Percentiles rank a stretch among this genome's conserved stretches.
These are phyloP conservation scores for Myopa tessellatipennis DNA, from an alignment of 2,888 invertebrate species.

Conservation along the genomic window DNA sequence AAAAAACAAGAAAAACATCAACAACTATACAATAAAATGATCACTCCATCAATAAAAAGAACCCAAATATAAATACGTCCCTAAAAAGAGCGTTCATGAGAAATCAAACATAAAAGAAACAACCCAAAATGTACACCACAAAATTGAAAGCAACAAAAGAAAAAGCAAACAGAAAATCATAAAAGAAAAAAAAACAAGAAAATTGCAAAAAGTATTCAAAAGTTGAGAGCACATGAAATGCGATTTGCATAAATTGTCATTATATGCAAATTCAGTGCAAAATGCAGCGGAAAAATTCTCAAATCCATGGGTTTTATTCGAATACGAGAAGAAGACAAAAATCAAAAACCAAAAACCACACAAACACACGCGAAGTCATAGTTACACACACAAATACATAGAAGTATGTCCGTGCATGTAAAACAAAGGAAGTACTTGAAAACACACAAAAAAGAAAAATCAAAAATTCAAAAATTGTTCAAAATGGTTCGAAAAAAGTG, in stretches of 20 bases:
- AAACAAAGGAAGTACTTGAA: background rate
- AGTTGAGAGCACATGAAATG: slow-evolving; percentile 47
- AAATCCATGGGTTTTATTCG: slow-evolving; percentile 12
- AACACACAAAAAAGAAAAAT: too few species aligned
- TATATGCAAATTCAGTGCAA: slow-evolving; percentile 59
- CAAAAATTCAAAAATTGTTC: too few species aligned
- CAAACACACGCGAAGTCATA: background rate
- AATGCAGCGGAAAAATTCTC: slow-evolving; percentile 41
- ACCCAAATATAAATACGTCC: background rate
- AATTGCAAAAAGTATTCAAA: slow-evolving; percentile 31
- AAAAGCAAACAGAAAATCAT: slow-evolving; percentile 39
- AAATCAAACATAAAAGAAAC: slow-evolving; percentile 13
- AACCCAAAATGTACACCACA: slow-evolving; percentile 28
- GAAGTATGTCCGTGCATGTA: background rate
- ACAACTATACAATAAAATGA: slow-evolving; percentile 36
- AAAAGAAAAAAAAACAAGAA: slow-evolving; percentile 26
- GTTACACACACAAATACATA: background rate
- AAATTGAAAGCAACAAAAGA: slow-evolving; percentile 43
- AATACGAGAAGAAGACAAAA: background rate
- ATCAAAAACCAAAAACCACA: background rate
- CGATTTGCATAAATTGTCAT: slow-evolving; percentile 64
- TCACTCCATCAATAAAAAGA: background rate
- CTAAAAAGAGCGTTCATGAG: slow-evolving; percentile 1
- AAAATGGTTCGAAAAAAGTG: too few species aligned
- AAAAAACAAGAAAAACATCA: slow-evolving; percentile 37